Evolutionary conservation across 2,888 invertebrate genomes (phyloP).

Genomic region (Drosophila fungiperda): DNA sequence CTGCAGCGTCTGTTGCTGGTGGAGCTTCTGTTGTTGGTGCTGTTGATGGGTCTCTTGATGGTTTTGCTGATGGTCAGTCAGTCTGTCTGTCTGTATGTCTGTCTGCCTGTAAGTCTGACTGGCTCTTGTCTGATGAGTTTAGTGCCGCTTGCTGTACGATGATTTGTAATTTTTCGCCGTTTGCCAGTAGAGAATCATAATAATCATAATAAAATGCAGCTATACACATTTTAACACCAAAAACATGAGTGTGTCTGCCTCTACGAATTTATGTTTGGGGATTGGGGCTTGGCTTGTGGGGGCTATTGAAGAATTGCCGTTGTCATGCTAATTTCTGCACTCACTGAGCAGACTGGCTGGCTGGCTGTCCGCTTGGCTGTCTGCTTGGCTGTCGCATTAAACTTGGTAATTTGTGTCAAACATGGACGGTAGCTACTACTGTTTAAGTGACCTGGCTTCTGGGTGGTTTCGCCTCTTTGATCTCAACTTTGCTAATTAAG

Average conservation of each 20-base stretch:
- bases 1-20: constrained; percentile 40
- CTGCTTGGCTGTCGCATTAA: constrained; percentile 70
- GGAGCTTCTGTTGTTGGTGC: constrained; percentile 28
- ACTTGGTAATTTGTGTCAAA: constrained; percentile 78
- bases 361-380: constrained; percentile 3
- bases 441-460: constrained; percentile 71
- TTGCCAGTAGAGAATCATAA: constrained; percentile 75
- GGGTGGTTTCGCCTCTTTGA: constrained; percentile 67
- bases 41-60: constrained; percentile 47
- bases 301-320: constrained; percentile 70
- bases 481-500: constrained; percentile 72
- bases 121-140: constrained; percentile 68
- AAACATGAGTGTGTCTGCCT: constrained; percentile 50
- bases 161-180: constrained; percentile 72
- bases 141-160: constrained; percentile 71
- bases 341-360: constrained; percentile 21
- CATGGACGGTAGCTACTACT: constrained; percentile 74
- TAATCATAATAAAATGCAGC: constrained; percentile 82
- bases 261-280: constrained; percentile 24
- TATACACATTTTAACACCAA: constrained; percentile 81
- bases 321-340: constrained; percentile 73
- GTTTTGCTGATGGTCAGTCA: constrained; percentile 45
- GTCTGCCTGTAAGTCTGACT: constrained; percentile 29
- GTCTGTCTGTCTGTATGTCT: neutral
- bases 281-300: constrained; percentile 7